phyloP scores from a whole-genome alignment of 2,797 vertebrate species.

The Ictinia mississippiensis region DNA sequence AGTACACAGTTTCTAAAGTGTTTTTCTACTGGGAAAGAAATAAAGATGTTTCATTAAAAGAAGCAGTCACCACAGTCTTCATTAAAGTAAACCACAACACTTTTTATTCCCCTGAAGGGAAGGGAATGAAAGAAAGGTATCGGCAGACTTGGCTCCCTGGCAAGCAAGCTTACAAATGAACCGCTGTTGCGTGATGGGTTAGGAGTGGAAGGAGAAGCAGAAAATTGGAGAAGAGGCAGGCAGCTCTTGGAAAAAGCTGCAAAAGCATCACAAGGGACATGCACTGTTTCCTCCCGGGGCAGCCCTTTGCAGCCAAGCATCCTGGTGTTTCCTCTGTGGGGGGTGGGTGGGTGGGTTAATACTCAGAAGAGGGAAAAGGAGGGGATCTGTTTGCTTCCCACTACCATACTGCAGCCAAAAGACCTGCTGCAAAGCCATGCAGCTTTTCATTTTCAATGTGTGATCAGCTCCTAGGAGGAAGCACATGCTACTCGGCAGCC shows the following conservation, averaged over 20 bases:
- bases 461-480: background rate
- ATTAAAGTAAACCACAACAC: background rate
- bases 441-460: fast-evolving
- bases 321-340: too few relatives aligned
- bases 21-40: background rate
- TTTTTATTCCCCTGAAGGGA: background rate
- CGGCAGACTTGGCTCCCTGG: background rate
- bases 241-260: background rate
- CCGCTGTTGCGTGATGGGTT: fast-evolving
- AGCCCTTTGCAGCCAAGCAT: background rate
- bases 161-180: background rate
- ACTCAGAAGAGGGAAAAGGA: background rate
- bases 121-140: background rate
- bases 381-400: background rate
- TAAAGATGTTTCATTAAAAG: background rate
- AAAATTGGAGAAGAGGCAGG: background rate
- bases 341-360: background rate
- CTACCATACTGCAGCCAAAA: background rate
- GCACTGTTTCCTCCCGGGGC: fast-evolving
- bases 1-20: background rate
- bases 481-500: background rate
- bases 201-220: background rate
- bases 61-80: background rate
- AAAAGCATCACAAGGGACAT: background rate
- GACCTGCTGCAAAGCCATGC: background rate